Evolutionary conservation across 2,113 vertebrate genomes (phyloP).

Genomic region (Diadophis punctatus): DNA sequence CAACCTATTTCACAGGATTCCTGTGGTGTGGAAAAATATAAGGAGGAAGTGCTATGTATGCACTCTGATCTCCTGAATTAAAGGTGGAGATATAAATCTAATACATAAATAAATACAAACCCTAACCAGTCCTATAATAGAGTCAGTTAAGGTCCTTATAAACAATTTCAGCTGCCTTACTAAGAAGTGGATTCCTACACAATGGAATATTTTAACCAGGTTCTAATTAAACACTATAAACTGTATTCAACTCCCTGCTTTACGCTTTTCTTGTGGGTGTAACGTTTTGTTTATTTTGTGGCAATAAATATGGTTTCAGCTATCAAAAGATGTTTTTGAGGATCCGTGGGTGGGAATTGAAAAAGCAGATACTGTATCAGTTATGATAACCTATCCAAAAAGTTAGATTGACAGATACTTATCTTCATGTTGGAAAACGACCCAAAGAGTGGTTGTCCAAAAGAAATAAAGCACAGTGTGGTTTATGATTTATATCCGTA

Average conservation of each 20-base stretch:
- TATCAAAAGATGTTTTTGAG: background rate
- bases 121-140: background rate
- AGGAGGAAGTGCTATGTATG: background rate
- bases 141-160: background rate
- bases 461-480: background rate
- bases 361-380: background rate
- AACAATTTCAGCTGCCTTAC: background rate
- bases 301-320: conserved; percentile 15
- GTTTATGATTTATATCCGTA: background rate
- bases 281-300: background rate
- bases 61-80: background rate
- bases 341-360: background rate
- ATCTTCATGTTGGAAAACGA: background rate
- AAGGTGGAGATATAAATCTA: background rate
- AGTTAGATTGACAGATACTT: background rate
- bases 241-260: conserved; percentile 27
- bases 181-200: background rate
- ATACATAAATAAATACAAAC: too few relatives aligned
- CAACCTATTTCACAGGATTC: too few relatives aligned
- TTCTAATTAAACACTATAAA: conserved; percentile 5
- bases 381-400: background rate
- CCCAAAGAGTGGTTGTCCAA: background rate
- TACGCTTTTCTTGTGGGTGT: conserved; percentile 10
- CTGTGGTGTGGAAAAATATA: too few relatives aligned
- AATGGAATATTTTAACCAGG: background rate